Evolutionary conservation across 2,797 vertebrate genomes (phyloP).

Genomic region (Gymnopithys bicolor): DNA sequence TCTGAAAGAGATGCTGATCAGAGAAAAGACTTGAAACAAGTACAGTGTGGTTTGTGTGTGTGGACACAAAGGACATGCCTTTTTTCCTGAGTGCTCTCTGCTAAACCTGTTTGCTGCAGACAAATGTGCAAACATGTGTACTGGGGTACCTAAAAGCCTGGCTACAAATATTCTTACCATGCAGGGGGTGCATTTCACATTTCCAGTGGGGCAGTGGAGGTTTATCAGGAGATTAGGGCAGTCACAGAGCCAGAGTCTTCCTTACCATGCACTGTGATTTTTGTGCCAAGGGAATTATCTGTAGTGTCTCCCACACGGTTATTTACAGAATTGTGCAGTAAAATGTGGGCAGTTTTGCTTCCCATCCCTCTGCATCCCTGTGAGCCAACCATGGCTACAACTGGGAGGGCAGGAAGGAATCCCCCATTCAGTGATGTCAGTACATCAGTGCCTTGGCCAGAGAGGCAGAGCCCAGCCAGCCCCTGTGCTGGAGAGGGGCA

Average conservation of each 20-base stretch:
- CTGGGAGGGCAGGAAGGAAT: neutral
- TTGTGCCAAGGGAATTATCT: neutral
- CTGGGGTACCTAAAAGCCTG: neutral
- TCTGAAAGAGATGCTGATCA: neutral
- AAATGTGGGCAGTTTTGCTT: neutral
- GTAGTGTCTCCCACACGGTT: neutral
- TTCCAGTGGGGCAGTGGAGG: neutral
- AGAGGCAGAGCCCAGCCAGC: neutral
- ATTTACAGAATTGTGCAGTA: neutral
- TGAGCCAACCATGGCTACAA: accelerated
- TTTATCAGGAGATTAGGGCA: neutral
- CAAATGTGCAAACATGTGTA: neutral
- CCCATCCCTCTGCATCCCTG: neutral
- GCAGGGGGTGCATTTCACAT: neutral
- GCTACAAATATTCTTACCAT: neutral
- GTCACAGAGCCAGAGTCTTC: neutral
- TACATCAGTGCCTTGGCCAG: neutral
- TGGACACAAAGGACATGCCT: neutral
- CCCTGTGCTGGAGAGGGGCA: neutral
- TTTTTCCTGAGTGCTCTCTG: accelerated
- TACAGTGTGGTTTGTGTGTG: neutral
- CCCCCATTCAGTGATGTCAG: neutral
- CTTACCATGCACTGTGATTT: neutral
- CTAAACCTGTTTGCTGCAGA: neutral
- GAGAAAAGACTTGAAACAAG: neutral